Evolutionary conservation across 2,797 vertebrate species (phyloP), one percentile per base, ranked within the genome.

Genomic region (Podarcis lilfordi): DNA sequence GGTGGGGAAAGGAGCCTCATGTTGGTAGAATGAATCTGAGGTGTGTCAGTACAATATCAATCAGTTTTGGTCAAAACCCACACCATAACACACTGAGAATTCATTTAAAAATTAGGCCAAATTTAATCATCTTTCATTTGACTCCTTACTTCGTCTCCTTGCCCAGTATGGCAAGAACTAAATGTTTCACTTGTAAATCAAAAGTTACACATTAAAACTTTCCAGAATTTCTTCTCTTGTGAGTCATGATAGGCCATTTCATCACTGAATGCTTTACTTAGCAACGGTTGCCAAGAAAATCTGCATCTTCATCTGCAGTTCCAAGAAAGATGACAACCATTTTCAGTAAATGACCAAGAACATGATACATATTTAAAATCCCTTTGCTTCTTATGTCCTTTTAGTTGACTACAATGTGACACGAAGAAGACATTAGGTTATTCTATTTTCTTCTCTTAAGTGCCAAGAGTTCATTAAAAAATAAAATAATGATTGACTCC

Each of bases 281-380:
- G 80, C 83, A 92, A 76, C 21, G 3, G 23, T 45, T 93, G 90
- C 93, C 91, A 93, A 92, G 92, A 92, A 90, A 90, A 92, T 93
- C 84, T 86, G 27, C 83, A 89, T 92, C 84, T 86, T 91, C 87
- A 90, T 91, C 61, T 86, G 66, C 75, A 88, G 0, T 96, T 92
- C 91, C 92, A 93, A 95, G 91, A 94, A 96, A 89, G 69, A 89
- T 87, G 86, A 89, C 86, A 92, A 78, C n/a, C 0, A 35, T 29
- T 90, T 94, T 91, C 89, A 92, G 84, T 89, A 93, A 95, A 78
- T 88, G 82, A 91, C 79, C 80, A 84, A 74, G 80, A 45, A 64
- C 79, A 9, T 23, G 80, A 91, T 32, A 0, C 9, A 29, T 88
- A 85, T 94, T 92, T 92, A 74, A 93, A 90, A 81, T 23, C 0